A percentile compares a stretch with the other conserved stretches of the same genome.
These are phyloP conservation scores for Antheraea yamamai DNA, from an alignment of 2,888 invertebrate species.

Conservation along the genomic window DNA sequence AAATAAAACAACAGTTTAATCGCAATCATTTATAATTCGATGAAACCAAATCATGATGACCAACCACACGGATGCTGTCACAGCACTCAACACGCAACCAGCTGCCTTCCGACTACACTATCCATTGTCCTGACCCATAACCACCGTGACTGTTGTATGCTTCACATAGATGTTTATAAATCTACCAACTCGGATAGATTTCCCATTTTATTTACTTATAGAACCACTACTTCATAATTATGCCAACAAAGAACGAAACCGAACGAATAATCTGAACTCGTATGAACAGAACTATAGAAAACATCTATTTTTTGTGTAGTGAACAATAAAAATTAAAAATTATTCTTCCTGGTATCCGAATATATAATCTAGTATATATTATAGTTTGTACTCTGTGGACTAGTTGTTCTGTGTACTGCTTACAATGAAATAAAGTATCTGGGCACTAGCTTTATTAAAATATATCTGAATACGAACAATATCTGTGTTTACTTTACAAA, in stretches of 20 bases:
- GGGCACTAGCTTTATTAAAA: too few species aligned
- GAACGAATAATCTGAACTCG: too few species aligned
- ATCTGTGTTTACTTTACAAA: too few species aligned
- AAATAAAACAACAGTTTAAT: constrained; percentile 1
- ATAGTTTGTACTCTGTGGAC: too few species aligned
- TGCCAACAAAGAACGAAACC: neutral
- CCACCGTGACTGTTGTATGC: neutral
- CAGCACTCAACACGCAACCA: neutral
- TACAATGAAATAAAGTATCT: too few species aligned
- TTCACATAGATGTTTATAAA: neutral
- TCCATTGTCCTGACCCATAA: neutral
- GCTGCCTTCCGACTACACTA: neutral
- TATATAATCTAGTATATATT: too few species aligned
- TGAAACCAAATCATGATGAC: neutral
- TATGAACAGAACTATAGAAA: too few species aligned
- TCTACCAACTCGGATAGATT: neutral
- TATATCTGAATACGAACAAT: too few species aligned
- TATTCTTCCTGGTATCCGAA: too few species aligned
- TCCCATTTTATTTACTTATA: neutral
- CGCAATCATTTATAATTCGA: constrained; percentile 4
- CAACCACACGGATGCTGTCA: neutral
- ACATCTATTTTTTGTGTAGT: too few species aligned
- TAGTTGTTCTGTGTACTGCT: too few species aligned
- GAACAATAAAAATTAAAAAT: too few species aligned
- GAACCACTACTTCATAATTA: neutral